A percentile compares a stretch with the other conserved stretches of the same genome.
phyloP scores from a whole-genome alignment of 2,888 invertebrate genomes.

The Barypeithes pellucidus region DNA sequence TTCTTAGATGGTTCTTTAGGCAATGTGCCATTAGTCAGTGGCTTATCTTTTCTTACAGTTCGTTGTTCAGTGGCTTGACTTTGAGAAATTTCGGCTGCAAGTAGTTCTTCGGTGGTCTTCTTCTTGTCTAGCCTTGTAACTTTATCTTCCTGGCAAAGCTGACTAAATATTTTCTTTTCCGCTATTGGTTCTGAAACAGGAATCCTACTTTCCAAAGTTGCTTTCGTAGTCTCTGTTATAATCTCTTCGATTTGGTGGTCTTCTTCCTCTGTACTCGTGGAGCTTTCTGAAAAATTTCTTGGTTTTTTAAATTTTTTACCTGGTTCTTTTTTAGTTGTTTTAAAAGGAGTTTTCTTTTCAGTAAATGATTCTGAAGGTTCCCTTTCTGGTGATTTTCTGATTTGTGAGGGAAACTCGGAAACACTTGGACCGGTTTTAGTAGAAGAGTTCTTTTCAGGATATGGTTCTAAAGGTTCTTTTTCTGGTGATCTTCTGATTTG shows the following conservation, averaged over 20 bases:
- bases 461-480: slow-evolving; percentile 53
- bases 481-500: slow-evolving; percentile 54
- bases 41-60: slow-evolving; percentile 62
- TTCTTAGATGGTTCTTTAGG: slow-evolving; percentile 48
- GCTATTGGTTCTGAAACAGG: slow-evolving; percentile 66
- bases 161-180: slow-evolving; percentile 63
- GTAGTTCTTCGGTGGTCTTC: slow-evolving; percentile 54
- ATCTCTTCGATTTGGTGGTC: slow-evolving; percentile 29
- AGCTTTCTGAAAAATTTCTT: slow-evolving; percentile 49
- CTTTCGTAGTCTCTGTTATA: slow-evolving; percentile 27
- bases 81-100: slow-evolving; percentile 58
- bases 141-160: slow-evolving; percentile 64
- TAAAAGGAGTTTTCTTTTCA: slow-evolving; percentile 51
- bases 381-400: slow-evolving; percentile 55
- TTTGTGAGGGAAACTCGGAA: slow-evolving; percentile 58
- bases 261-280: slow-evolving; percentile 45
- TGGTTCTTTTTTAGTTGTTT: slow-evolving; percentile 49
- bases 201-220: slow-evolving; percentile 57
- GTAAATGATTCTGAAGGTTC: slow-evolving; percentile 57
- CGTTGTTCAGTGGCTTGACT: slow-evolving; percentile 45
- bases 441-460: slow-evolving; percentile 51
- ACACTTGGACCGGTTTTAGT: slow-evolving; percentile 43
- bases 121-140: slow-evolving; percentile 57
- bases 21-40: slow-evolving; percentile 44
- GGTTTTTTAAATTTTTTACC: slow-evolving; percentile 43